Conservation (phyloP, 2,888 invertebrate species). For the Pogonocherus hispidulus region DNA sequence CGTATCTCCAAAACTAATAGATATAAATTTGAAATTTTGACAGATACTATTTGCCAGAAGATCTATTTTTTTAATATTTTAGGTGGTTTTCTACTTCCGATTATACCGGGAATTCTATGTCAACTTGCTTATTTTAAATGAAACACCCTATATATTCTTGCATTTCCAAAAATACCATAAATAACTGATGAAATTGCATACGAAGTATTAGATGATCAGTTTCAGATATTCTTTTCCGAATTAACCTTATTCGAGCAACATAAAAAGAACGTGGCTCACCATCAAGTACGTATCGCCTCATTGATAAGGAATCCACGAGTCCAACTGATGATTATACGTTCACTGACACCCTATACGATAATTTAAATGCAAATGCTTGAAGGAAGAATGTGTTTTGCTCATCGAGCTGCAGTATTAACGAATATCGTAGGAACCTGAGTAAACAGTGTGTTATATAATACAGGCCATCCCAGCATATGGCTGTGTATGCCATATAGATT, state of each 20-base stretch:
- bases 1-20: too few relatives aligned
- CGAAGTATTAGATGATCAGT: too few relatives aligned
- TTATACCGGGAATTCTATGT: too few relatives aligned
- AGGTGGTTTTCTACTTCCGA: too few relatives aligned
- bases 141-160: too few relatives aligned
- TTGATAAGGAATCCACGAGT: slow-evolving; percentile 2
- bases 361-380: slow-evolving; percentile 8
- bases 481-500: slow-evolving; percentile 14
- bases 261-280: background rate
- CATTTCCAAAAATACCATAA: too few relatives aligned
- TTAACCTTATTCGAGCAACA: background rate
- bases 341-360: slow-evolving; percentile 12
- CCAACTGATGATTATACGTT: slow-evolving; percentile 3
- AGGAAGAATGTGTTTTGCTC: slow-evolving; percentile 16
- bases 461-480: slow-evolving; percentile 8
- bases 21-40: too few relatives aligned
- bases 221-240: background rate
- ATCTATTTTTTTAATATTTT: too few relatives aligned
- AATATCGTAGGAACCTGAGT: background rate
- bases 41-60: too few relatives aligned
- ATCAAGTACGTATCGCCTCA: background rate
- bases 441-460: slow-evolving; percentile 20
- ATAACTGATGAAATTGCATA: too few relatives aligned
- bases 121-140: too few relatives aligned
- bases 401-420: slow-evolving; percentile 1